These are phyloP conservation scores for Trogon surrucura DNA, from an alignment of 2,113 vertebrate genomes.

Conservation along the genomic window DNA sequence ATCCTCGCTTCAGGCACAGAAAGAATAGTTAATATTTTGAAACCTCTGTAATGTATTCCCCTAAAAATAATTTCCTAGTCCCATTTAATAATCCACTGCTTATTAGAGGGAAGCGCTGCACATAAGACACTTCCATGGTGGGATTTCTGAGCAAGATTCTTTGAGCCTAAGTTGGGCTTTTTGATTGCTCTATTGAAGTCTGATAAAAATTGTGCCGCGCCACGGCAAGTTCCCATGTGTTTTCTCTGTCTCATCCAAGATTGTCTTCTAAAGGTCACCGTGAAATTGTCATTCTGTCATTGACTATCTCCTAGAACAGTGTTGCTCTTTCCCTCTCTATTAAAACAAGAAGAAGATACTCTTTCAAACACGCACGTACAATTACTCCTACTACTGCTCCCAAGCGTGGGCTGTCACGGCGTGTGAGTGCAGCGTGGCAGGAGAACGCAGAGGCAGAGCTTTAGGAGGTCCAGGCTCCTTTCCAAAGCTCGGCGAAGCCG, in stretches of 20 bases:
- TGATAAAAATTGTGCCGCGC: constrained; percentile 50
- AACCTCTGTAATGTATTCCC: constrained; percentile 38
- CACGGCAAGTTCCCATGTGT: constrained; percentile 19
- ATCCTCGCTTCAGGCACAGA: not conserved
- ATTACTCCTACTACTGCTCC: not conserved
- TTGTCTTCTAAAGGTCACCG: constrained; percentile 55
- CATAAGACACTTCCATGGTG: not conserved
- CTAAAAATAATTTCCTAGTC: constrained; percentile 42
- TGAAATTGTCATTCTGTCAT: constrained; percentile 57
- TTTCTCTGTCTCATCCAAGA: constrained; percentile 46
- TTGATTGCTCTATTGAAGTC: constrained; percentile 55
- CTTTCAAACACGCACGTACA: not conserved
- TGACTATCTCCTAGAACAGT: not conserved
- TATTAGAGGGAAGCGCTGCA: constrained; percentile 28
- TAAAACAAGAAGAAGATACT: not conserved
- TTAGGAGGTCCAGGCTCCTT: not conserved
- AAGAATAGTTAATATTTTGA: constrained; percentile 45
- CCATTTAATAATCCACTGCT: not conserved
- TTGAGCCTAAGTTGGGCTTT: constrained; percentile 51
- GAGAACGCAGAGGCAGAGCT: not conserved
- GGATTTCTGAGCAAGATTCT: constrained; percentile 58
- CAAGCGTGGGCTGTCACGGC: not conserved
- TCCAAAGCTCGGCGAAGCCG: not conserved
- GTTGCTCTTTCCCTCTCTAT: not conserved
- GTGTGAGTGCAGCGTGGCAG: not conserved